Conservation (phyloP, 2,888 invertebrate genomes). For the Tupiocoris notatus region DNA sequence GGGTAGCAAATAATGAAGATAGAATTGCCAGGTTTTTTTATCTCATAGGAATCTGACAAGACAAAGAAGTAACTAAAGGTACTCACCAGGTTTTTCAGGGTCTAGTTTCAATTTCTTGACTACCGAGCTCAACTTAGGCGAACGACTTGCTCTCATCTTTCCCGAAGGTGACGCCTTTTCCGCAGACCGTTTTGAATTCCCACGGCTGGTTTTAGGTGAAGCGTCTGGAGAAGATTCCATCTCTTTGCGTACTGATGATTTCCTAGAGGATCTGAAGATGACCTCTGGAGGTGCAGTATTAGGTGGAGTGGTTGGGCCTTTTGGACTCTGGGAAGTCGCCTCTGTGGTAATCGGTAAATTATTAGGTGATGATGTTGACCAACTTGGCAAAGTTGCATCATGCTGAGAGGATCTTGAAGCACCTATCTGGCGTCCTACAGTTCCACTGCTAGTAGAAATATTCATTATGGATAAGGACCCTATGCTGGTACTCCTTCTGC, state of each 20-base stretch:
- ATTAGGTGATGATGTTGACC: too few species aligned
- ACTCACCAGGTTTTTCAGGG: slow-evolving; percentile 32
- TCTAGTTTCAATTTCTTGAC: slow-evolving; percentile 23
- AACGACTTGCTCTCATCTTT: not conserved
- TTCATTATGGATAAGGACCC: too few species aligned
- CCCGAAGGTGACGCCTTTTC: not conserved
- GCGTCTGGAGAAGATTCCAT: not conserved
- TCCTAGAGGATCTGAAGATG: slow-evolving; percentile 9
- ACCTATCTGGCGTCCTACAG: too few species aligned
- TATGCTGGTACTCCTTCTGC: too few species aligned
- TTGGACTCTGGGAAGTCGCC: not conserved
- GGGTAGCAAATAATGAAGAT: too few species aligned
- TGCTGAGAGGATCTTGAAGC: too few species aligned
- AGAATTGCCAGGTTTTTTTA: too few species aligned
- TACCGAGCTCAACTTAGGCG: not conserved
- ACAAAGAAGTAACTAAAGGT: too few species aligned
- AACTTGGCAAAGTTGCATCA: too few species aligned
- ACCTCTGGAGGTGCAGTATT: not conserved
- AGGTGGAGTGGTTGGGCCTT: not conserved
- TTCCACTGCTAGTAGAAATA: too few species aligned
- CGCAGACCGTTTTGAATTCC: not conserved
- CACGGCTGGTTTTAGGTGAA: not conserved
- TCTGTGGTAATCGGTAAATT: too few species aligned
- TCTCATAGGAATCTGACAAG: too few species aligned
- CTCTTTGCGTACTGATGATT: not conserved